Evolutionary conservation across 2,797 vertebrate species (phyloP), one percentile per base, ranked within the genome.

Genomic region (Pantherophis vulpinus): DNA sequence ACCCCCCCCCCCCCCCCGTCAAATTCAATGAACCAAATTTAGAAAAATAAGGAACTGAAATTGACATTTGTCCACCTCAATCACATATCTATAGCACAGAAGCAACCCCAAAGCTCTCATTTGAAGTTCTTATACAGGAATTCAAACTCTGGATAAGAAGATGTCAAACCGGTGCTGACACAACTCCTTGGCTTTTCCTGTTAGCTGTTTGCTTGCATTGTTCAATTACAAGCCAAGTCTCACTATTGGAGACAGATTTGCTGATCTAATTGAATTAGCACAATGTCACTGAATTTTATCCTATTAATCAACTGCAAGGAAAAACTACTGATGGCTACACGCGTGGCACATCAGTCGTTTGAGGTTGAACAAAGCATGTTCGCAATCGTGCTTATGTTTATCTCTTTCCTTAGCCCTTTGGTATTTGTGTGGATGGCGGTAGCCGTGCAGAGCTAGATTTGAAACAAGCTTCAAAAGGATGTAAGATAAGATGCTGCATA

Each of bases 201-300:
- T 92, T 94, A 58, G 29, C 13, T 95, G 95, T 95, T 95, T 95
- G 93, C 74, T 94, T 92, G 74, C 89, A 94, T 96, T 95, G 93
- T 93, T 96, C 96, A 96, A 94, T 97, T 96, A 92, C 86, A 94
- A 95, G 92, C 88, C 88, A 94, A 42, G 42, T 91, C 91, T 90
- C 61, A 0, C 94, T 89, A 56, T 89, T 95, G 91, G 91, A 95
- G 93, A 59, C 66, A 93, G 87, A 96, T 96, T 95, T 94, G 93
- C 70, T 94, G 18, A 92, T 96, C 95, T 94, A 92, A 92, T 95
- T 96, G 93, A 70, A 91, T 55, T 79, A 74, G 70, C 61, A 93
- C 86, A 94, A 66, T 91, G 92, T 94, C 93, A 91, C 86, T 42
- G 92, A 93, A 95, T 93, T 88, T 94, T 51, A 88, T 42, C 90